Evolutionary conservation across 2,113 vertebrate species (phyloP).

Genomic region (Calidris pugnax): DNA sequence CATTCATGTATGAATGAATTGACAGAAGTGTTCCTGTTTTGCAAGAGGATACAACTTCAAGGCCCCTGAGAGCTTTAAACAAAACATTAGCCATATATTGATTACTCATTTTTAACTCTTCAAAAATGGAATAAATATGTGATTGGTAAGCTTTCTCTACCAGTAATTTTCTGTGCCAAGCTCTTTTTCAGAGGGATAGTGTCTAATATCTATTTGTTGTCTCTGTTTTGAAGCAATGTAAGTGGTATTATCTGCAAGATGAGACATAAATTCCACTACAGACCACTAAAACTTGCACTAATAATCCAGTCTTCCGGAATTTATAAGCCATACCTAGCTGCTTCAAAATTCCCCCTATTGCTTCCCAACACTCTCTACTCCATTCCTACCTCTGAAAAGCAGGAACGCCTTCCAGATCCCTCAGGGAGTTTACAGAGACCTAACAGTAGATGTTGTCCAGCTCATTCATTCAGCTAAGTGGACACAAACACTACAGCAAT

Average conservation of each 20-base stretch:
- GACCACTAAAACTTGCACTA: background rate
- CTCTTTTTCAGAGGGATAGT: background rate
- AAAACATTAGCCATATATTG: background rate
- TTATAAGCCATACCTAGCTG: background rate
- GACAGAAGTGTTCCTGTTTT: background rate
- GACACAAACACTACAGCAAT: background rate
- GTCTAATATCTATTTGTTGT: background rate
- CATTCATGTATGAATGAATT: fast-evolving
- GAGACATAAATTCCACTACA: background rate
- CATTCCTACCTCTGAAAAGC: background rate
- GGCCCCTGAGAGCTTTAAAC: background rate
- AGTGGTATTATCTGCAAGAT: background rate
- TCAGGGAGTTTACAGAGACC: background rate
- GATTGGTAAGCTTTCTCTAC: background rate
- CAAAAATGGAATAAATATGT: background rate
- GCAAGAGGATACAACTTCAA: background rate
- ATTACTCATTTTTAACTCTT: background rate
- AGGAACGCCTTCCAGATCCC: background rate
- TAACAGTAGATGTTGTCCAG: background rate
- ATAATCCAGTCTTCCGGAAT: background rate
- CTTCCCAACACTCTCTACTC: background rate
- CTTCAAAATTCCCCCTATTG: background rate
- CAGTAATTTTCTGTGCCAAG: background rate
- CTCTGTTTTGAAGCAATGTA: background rate
- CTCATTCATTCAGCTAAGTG: background rate